Evolutionary conservation across 2,888 invertebrate species (phyloP).

Genomic region (Pecten maximus): DNA sequence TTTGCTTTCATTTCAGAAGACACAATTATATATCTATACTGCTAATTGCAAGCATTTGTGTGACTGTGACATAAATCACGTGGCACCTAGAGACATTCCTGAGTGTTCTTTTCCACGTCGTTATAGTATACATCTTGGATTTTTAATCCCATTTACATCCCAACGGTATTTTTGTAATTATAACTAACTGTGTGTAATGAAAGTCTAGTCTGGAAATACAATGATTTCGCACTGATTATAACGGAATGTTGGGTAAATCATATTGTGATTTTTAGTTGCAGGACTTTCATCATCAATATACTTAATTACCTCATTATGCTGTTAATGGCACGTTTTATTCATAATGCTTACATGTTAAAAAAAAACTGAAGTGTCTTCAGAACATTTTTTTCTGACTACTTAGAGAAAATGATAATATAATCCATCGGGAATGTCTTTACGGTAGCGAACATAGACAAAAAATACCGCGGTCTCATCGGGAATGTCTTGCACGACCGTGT

Average conservation of each 20-base stretch:
- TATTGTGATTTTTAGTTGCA: not conserved
- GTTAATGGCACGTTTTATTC: not conserved
- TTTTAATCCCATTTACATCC: constrained; percentile 14
- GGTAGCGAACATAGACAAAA: too few species aligned
- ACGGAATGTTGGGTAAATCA: not conserved
- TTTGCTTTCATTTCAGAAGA: not conserved
- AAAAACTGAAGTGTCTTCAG: too few species aligned
- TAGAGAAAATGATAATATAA: too few species aligned
- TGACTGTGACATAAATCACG: not conserved
- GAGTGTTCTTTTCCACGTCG: not conserved
- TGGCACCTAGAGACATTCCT: not conserved
- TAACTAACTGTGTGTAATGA: not conserved
- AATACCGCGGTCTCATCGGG: too few species aligned
- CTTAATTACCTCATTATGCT: not conserved
- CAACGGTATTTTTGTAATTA: not conserved
- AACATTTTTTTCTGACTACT: too few species aligned
- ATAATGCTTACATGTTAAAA: too few species aligned
- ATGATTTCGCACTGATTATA: not conserved
- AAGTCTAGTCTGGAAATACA: not conserved
- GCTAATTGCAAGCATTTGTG: not conserved
- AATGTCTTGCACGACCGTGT: too few species aligned
- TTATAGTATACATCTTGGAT: not conserved
- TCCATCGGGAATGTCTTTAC: too few species aligned
- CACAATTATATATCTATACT: not conserved
- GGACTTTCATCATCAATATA: not conserved